Conservation (phyloP, 2,888 invertebrate genomes). For the Lithophane socia region DNA sequence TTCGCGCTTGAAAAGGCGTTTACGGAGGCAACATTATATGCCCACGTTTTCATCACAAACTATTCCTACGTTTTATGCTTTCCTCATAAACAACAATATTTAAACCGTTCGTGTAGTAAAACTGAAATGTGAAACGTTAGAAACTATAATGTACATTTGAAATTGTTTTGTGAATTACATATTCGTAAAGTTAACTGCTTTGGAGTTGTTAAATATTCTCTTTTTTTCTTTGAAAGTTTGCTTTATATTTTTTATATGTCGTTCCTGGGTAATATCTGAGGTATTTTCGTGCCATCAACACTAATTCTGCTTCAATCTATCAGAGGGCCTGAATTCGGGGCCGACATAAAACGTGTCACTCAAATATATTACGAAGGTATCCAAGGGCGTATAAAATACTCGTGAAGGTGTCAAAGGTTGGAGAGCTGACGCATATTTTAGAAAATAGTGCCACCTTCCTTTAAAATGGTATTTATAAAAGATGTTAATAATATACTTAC, state of each 20-base stretch:
- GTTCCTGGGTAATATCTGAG: slow-evolving; percentile 23
- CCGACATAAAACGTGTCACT: slow-evolving; percentile 60
- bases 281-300: slow-evolving; percentile 24
- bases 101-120: slow-evolving; percentile 43
- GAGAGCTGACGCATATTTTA: slow-evolving; percentile 51
- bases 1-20: slow-evolving; percentile 54
- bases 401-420: slow-evolving; percentile 29
- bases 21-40: slow-evolving; percentile 55
- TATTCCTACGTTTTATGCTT: slow-evolving; percentile 48
- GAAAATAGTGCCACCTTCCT: slow-evolving; percentile 32
- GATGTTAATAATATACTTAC: not conserved
- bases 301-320: slow-evolving; percentile 60
- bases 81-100: slow-evolving; percentile 53
- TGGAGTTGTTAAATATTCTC: slow-evolving; percentile 33
- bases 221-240: slow-evolving; percentile 28
- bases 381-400: slow-evolving; percentile 40
- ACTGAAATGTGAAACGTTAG: slow-evolving; percentile 19
- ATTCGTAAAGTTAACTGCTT: slow-evolving; percentile 27
- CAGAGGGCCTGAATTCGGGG: slow-evolving; percentile 35
- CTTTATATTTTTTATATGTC: slow-evolving; percentile 16
- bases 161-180: slow-evolving; percentile 38
- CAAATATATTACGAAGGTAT: slow-evolving; percentile 50
- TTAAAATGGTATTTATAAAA: not conserved
- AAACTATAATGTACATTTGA: slow-evolving; percentile 27
- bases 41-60: slow-evolving; percentile 55